Base-by-base conservation (phyloP, 1,140 invertebrate genomes). In the Heliconius eleuchia region DNA sequence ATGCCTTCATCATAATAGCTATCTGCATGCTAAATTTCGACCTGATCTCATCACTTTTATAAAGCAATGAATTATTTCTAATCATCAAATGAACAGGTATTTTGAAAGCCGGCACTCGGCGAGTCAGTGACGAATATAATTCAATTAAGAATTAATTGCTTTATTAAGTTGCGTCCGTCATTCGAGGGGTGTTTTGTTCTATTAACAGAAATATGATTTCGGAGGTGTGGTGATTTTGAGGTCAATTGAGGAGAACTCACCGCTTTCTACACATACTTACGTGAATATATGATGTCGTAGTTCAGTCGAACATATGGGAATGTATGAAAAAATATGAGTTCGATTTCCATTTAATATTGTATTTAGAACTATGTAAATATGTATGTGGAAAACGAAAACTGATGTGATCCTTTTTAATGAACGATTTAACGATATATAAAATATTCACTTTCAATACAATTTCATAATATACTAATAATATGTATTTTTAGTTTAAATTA, bases 141-240 rank as follows among this genome's bases (percentile, higher is more conserved):
- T 89, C 91, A 92, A 92, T 93, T 93, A 92, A 87, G 85, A 88
- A 88, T 92, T 94, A 94, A 94, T 94, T 92, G 92, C 83, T 88
- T 91, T 89, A 94, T 93, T 89, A 94, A 93, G 92, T 94, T 89
- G 88, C 85, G 87, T 86, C 86, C 84, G 82, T 85, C 83, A 86
- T 39, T 85, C 84, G 85, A 87, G 85, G 88, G 88, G 85, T 79
- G 84, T 87, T 90, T 89, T 89, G 87, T 91, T 89, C 84, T 87
- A 88, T 88, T 87, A 85, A 82, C 81, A 83, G 86, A 86, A 91
- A 90, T 92, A 91, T 91, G 87, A 91, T 90, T 92, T 91, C 75
- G 84, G 85, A 92, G 89, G 90, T 89, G 88, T 83, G 87, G 86
- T 79, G 85, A 85, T 87, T 86, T 88, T 84, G 83, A 76, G 80